Conservation (phyloP, 2,797 vertebrate species). For the Tolypeutes matacus region DNA sequence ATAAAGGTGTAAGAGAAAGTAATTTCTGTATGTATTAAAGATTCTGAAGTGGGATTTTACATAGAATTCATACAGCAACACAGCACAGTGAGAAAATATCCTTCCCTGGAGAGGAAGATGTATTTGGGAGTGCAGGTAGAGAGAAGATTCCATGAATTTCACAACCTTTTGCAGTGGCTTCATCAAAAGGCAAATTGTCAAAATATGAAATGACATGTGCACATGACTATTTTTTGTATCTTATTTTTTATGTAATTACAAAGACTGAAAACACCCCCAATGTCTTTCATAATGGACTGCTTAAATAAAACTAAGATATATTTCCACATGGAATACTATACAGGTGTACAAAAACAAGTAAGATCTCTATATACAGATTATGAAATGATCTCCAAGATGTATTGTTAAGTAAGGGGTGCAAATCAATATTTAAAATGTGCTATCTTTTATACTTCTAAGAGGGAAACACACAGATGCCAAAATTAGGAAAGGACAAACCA, state of each 20-base stretch:
- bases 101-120: background rate
- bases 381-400: background rate
- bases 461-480: background rate
- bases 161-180: background rate
- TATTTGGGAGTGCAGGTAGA: background rate
- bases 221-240: background rate
- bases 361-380: background rate
- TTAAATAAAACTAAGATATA: background rate
- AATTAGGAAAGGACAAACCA: background rate
- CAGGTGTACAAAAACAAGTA: background rate
- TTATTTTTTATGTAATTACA: constrained; percentile 16
- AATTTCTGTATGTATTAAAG: constrained; percentile 68
- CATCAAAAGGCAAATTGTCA: constrained; percentile 6
- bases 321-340: background rate
- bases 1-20: constrained; percentile 54
- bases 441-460: background rate
- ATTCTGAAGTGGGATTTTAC: constrained; percentile 49
- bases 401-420: background rate
- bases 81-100: background rate
- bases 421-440: background rate
- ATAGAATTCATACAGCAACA: background rate
- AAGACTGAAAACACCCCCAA: background rate
- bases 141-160: background rate
- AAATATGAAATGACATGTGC: background rate
- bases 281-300: background rate